A percentile compares a stretch with the other conserved stretches of the same genome.
phyloP scores from a whole-genome alignment of 2,888 invertebrate species.

The Drosophila phalerata region DNA sequence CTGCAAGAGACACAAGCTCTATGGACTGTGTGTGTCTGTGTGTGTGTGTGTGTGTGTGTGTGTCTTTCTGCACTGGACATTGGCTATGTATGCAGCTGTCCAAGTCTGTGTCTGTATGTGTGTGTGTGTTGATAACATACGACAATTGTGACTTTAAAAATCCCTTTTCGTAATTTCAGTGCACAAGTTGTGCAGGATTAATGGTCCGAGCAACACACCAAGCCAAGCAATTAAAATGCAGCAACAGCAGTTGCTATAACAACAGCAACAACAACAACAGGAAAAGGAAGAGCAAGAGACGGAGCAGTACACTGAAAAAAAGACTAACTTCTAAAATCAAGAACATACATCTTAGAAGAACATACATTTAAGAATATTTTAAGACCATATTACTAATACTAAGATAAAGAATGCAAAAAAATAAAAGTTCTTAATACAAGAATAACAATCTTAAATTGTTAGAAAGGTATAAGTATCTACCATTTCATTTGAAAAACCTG shows the following conservation, averaged over 20 bases:
- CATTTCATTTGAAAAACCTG: too few species aligned
- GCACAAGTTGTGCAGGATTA: conserved; percentile 80
- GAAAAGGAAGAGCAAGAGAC: conserved; percentile 7
- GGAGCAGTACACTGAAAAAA: too few species aligned
- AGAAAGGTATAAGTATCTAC: too few species aligned
- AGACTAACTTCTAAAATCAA: too few species aligned
- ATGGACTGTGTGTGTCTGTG: background rate
- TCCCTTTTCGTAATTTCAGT: conserved; percentile 74
- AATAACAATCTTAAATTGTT: too few species aligned
- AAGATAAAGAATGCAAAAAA: too few species aligned
- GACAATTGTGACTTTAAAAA: conserved; percentile 81
- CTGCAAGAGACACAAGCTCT: conserved; percentile 33
- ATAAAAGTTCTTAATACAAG: too few species aligned
- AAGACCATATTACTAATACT: too few species aligned
- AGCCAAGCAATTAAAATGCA: conserved; percentile 79
- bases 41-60: background rate
- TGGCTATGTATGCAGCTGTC: conserved; percentile 19
- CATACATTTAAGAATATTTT: too few species aligned
- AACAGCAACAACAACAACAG: conserved; percentile 27
- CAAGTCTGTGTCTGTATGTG: background rate
- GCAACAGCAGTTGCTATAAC: conserved; percentile 47
- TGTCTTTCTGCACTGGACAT: conserved; percentile 13
- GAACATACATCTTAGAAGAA: too few species aligned
- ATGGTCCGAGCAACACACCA: conserved; percentile 75
- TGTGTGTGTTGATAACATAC: conserved; percentile 68